Conservation (phyloP, 1,140 invertebrate genomes). For the Zophobas morio region DNA sequence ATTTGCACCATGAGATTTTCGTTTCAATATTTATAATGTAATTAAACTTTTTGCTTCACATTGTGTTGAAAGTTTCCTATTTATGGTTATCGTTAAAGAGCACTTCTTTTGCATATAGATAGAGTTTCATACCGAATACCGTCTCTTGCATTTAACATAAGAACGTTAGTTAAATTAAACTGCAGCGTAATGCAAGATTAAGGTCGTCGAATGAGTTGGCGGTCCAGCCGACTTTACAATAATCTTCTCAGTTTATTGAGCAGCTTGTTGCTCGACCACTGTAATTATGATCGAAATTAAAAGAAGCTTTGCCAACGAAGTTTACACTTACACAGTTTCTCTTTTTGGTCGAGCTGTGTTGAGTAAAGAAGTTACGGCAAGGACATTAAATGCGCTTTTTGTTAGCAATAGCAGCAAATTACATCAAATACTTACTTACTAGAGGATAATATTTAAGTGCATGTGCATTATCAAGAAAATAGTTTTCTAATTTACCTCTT, state of each 20-base stretch:
- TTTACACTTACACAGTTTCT: conserved; percentile 1
- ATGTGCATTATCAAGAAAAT: no score
- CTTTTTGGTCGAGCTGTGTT: neutral
- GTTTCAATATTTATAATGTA: conserved; percentile 35
- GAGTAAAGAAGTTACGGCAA: no score
- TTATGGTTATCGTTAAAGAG: conserved; percentile 35
- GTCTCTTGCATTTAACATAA: conserved; percentile 34
- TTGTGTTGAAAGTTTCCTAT: conserved; percentile 40
- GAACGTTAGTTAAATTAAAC: conserved; percentile 38
- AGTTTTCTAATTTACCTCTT: no score
- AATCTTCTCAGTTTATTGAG: conserved; percentile 18
- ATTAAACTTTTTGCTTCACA: conserved; percentile 31
- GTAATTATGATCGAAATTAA: conserved; percentile 20
- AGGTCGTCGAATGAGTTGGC: conserved; percentile 12
- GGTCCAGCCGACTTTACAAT: conserved; percentile 3
- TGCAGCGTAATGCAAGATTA: conserved; percentile 41
- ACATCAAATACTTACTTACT: no score
- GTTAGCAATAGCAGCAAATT: no score
- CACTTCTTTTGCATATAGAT: conserved; percentile 38
- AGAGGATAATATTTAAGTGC: no score
- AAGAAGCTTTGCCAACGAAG: neutral
- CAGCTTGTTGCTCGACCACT: conserved; percentile 2
- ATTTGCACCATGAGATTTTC: neutral
- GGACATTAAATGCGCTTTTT: no score
- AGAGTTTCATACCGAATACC: conserved; percentile 27